These are phyloP conservation scores for Sarotherodon lohbergeri DNA, from an alignment of 2,113 vertebrate species.

Conservation along the genomic window DNA sequence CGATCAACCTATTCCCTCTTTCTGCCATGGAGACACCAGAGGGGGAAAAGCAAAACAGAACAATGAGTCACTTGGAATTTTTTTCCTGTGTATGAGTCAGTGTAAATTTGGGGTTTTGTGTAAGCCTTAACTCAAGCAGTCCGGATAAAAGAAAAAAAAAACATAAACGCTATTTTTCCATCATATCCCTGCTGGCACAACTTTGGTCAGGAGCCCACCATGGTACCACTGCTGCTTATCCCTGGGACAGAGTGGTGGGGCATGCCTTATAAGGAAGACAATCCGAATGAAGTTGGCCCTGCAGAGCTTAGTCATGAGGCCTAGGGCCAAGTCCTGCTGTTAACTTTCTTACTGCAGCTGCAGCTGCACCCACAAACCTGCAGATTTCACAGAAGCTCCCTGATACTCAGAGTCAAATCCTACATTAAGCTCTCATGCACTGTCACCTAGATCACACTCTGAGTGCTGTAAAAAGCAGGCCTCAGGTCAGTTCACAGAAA, in stretches of 20 bases:
- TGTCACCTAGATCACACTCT: not conserved
- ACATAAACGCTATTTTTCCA: conserved; percentile 31
- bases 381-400: not conserved
- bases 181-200: conserved; percentile 10
- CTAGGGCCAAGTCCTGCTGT: conserved; percentile 50
- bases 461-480: not conserved
- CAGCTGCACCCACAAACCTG: conserved; percentile 24
- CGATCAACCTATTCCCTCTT: not conserved
- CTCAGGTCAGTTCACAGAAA: not conserved
- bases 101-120: conserved; percentile 26
- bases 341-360: conserved; percentile 12
- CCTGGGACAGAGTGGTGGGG: conserved; percentile 41
- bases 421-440: not conserved
- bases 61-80: conserved; percentile 32
- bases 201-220: conserved; percentile 31
- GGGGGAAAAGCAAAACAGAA: conserved; percentile 8
- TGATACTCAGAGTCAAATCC: not conserved
- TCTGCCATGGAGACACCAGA: not conserved
- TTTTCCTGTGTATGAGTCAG: conserved; percentile 23
- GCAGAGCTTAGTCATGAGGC: conserved; percentile 55
- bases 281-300: conserved; percentile 39
- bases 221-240: conserved; percentile 29
- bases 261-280: conserved; percentile 69
- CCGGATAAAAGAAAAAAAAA: not conserved
- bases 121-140: not conserved